Evolutionary conservation across 2,888 invertebrate species (phyloP), one percentile per base, ranked within the genome.

Genomic region (Coelinius sp.): DNA sequence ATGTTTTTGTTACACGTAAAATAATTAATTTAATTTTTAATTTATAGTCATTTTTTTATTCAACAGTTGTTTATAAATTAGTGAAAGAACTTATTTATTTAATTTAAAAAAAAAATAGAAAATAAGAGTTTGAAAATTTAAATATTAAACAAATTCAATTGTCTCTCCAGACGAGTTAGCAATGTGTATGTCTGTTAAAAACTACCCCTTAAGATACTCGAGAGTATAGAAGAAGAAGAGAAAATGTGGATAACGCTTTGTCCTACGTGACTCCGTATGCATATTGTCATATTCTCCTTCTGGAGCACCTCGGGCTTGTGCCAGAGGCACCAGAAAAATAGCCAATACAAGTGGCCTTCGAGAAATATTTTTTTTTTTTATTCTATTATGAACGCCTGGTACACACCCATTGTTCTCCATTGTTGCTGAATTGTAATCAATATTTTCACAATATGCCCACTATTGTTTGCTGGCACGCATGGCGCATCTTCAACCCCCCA

Each of bases 361-460:
- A 79, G 71, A 79, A 79, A 80, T n/a, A n/a, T 77, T 83, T 81
- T 82, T 81, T 81, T 69, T 59, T 35, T 25, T 27, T 44, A 56
- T 69, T 79, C 74, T 71, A 85, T 81, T 79, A 59, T 12, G 59
- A 59, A 41, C 41, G 63, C 31, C 64, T 65, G 56, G 68, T 46
- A 78, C 84, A 63, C 41, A 20, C 56, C 56, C 17, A 85, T 86
- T 86, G 87, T 87, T 84, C 81, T 73, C 75, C 81, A 86, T 86
- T 87, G 86, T 86, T 84, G 84, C 81, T 78, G 85, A 85, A 85
- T 85, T 82, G 81, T 82, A 86, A 87, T 87, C 86, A 87, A 87
- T 87, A 87, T 87, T 87, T 87, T 87, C 86, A 87, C 86, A 87
- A 87, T 87, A 87, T 85, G 82, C 62, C 52, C 77, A 80, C 80